Conservation (phyloP, 2,797 vertebrate genomes). For the Acestrorhynchus altus region DNA sequence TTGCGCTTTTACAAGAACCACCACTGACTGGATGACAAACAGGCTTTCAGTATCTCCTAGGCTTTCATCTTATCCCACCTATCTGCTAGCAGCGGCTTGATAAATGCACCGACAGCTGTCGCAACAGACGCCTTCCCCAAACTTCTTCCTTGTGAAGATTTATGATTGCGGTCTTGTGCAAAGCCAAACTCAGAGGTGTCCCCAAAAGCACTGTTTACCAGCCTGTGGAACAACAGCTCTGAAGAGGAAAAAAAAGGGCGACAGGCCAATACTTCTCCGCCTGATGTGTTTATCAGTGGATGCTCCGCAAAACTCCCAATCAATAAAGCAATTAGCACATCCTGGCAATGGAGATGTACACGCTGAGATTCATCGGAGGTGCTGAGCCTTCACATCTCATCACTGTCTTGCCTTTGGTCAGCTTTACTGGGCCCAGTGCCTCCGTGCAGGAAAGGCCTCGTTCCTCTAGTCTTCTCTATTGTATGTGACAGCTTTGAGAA, state of each 20-base stretch:
- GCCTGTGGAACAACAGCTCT: conserved; percentile 48
- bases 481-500: not conserved
- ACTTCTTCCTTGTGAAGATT: conserved; percentile 59
- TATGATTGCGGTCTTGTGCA: conserved; percentile 49
- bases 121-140: conserved; percentile 54
- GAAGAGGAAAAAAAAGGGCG: conserved; percentile 36
- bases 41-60: conserved; percentile 50
- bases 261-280: conserved; percentile 59
- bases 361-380: conserved; percentile 68
- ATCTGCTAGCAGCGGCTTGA: conserved; percentile 56
- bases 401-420: conserved; percentile 24
- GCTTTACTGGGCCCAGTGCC: conserved; percentile 1
- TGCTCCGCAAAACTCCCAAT: conserved; percentile 70
- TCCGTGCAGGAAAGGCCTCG: not conserved
- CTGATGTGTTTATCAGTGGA: conserved; percentile 76
- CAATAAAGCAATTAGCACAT: conserved; percentile 80
- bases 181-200: conserved; percentile 40
- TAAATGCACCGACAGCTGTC: conserved; percentile 57
- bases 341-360: conserved; percentile 62
- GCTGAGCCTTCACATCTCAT: conserved; percentile 49
- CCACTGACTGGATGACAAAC: conserved; percentile 55
- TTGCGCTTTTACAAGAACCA: conserved; percentile 14
- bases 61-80: conserved; percentile 21
- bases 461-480: not conserved
- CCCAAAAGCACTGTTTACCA: conserved; percentile 52